phyloP scores from a whole-genome alignment of 2,888 invertebrate genomes.

The Heteropelma amictum region DNA sequence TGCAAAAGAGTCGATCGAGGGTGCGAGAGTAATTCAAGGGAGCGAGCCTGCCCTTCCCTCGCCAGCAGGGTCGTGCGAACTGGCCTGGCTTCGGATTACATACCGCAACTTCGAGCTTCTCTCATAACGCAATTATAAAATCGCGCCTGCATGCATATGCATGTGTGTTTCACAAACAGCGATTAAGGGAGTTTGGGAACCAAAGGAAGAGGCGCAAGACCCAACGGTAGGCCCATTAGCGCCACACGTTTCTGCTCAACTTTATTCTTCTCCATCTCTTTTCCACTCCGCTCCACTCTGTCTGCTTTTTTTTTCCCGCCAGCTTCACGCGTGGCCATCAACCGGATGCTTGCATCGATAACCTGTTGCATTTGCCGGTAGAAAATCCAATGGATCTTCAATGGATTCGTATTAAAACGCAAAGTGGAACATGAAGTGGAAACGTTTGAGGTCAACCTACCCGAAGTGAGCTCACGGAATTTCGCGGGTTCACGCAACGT shows the following conservation, averaged over 20 bases:
- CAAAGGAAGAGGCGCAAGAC: background rate
- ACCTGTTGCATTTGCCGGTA: conserved; percentile 1
- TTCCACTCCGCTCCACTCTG: background rate
- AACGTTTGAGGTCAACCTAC: no score
- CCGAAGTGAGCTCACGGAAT: no score
- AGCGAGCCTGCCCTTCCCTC: conserved; percentile 4
- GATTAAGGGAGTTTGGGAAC: conserved; percentile 19
- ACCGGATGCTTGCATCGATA: conserved; percentile 41
- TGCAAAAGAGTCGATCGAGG: conserved; percentile 4
- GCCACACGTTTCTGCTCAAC: conserved; percentile 30
- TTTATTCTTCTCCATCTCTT: background rate
- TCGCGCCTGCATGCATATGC: background rate
- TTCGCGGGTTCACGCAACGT: no score
- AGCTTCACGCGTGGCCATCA: background rate
- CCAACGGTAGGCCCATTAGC: conserved; percentile 9
- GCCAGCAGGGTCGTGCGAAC: conserved; percentile 53
- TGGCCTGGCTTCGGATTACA: conserved; percentile 5
- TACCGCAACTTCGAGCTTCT: background rate
- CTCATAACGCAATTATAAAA: conserved; percentile 29
- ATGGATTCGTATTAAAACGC: background rate
- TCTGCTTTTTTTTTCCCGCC: background rate
- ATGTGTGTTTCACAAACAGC: background rate
- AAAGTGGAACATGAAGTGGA: background rate
- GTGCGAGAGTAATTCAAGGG: conserved; percentile 14
- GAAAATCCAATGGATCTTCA: background rate